Evolutionary conservation across 2,797 vertebrate species (phyloP).

Genomic region (Hydrolagus colliei): DNA sequence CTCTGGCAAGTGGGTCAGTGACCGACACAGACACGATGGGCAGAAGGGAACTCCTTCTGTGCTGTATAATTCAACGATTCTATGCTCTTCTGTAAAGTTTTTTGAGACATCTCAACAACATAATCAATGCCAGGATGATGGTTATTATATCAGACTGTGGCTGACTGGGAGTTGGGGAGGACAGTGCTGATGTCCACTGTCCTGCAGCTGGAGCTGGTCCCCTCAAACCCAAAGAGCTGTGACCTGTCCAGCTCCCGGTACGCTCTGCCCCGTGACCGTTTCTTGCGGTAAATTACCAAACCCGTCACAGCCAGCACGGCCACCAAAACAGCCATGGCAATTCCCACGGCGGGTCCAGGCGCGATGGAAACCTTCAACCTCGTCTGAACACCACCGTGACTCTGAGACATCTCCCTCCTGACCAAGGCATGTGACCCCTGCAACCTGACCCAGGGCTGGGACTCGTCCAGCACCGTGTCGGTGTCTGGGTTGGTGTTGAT

Average conservation of each 20-base stretch:
- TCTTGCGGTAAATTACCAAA: not conserved
- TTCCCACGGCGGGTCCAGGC: not conserved
- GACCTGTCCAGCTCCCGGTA: not conserved
- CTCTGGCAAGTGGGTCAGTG: too few species aligned
- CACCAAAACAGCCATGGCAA: not conserved
- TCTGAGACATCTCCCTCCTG: constrained; percentile 64
- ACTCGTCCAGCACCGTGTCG: constrained; percentile 57
- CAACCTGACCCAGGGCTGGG: too few species aligned
- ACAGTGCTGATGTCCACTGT: not conserved
- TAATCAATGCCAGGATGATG: too few species aligned
- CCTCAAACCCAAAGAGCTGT: too few species aligned
- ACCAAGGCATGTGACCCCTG: constrained; percentile 40
- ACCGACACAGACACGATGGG: too few species aligned
- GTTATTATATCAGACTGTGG: not conserved
- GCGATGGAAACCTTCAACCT: not conserved
- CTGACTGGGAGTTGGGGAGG: too few species aligned
- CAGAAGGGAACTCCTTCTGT: too few species aligned
- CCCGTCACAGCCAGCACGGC: not conserved
- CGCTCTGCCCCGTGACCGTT: not conserved
- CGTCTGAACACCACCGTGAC: constrained; percentile 37
- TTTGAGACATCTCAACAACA: not conserved
- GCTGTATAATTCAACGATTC: too few species aligned
- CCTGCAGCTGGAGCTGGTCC: not conserved
- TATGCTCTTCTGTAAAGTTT: too few species aligned
- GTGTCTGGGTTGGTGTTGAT: constrained; percentile 51